Base-by-base conservation (phyloP, 2,888 invertebrate genomes). In the Liposcelis brunnea region DNA sequence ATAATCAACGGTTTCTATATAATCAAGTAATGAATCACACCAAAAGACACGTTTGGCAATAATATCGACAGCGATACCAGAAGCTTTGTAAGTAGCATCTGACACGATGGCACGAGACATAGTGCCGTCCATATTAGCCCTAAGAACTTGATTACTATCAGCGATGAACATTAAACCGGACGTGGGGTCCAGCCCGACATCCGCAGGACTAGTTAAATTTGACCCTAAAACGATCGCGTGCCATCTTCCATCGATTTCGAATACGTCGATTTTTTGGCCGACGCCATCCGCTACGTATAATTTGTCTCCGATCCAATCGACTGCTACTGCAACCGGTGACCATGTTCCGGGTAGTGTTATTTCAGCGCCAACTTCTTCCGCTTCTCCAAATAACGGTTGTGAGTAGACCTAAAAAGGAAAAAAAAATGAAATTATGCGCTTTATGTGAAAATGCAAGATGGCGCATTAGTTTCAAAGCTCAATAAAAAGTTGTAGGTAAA, bases 221-320 rank as follows among this genome's bases (percentile, higher is more conserved):
- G 87, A 84, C 14, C 87, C 86, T 1, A 97, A 67, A 0, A 89
- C 87, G 10, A 95, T 85, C 0, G 90, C 90, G 59, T 95, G 89
- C 68, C 79, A 80, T 45, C 80, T 72, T 0, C 85, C 87, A 54
- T 80, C 80, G 52, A 93, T 66, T 61, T 91, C 90, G 59, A 93
- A 87, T 1, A 97, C 82, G 59, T 94, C 94, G 47, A 98, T 80
- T 67, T 89, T 90, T 61, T 91, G 87, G 0, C 91, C 91, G 16
- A 90, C 72, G 15, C 83, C 77, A 62, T 97, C 95, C 0, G 89
- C 89, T 15, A 94, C 86, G 64, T 95, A 97, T 7, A 98, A 70
- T 61, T 94, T 95, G 61, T 91, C 84, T 0, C 91, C 91, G 36
- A 97, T 78, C 91, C 95, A 98, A 66, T 97, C 97, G 12, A 95